These are phyloP conservation scores for Hippoglossus hippoglossus DNA, from an alignment of 2,797 vertebrate species.

Conservation along the genomic window DNA sequence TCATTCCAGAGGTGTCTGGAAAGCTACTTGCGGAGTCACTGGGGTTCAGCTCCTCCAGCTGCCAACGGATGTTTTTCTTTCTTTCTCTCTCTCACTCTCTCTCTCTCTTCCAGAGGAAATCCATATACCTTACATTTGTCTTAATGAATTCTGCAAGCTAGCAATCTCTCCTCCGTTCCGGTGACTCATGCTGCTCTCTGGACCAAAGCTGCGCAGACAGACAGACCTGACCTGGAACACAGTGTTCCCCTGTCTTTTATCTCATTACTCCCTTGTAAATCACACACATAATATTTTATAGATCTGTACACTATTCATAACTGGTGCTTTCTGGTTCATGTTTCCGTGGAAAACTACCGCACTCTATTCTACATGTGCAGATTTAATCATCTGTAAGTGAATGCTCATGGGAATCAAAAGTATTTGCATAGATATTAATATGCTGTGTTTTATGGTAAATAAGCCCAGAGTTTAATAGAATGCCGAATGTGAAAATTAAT, in stretches of 20 bases:
- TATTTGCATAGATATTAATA: conserved; percentile 54
- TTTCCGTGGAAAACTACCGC: conserved; percentile 1
- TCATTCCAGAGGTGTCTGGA: conserved; percentile 70
- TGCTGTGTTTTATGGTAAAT: conserved; percentile 15
- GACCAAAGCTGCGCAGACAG: conserved; percentile 76
- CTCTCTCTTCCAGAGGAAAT: conserved; percentile 76
- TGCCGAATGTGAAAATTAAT: conserved; percentile 40
- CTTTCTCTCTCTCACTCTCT: not conserved
- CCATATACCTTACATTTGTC: conserved; percentile 82
- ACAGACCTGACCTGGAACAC: conserved; percentile 80
- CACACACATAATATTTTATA: conserved; percentile 4
- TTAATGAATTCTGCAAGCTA: conserved; percentile 86
- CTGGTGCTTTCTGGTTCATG: conserved; percentile 4
- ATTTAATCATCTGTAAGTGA: conserved; percentile 36
- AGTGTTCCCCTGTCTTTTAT: conserved; percentile 73
- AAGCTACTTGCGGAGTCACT: conserved; percentile 76
- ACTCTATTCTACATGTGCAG: conserved; percentile 20
- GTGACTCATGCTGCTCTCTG: conserved; percentile 78
- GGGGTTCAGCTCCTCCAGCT: conserved; percentile 67
- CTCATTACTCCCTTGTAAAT: conserved; percentile 25
- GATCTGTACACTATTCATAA: conserved; percentile 21
- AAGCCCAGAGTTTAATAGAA: conserved; percentile 36
- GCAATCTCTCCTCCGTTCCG: conserved; percentile 65
- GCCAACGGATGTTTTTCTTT: conserved; percentile 58
- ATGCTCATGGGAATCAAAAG: conserved; percentile 23